Percentiles rank a stretch among this genome's conserved stretches.
These are phyloP conservation scores for Frankliniella intonsa DNA, from an alignment of 2,888 invertebrate genomes.

Conservation along the genomic window DNA sequence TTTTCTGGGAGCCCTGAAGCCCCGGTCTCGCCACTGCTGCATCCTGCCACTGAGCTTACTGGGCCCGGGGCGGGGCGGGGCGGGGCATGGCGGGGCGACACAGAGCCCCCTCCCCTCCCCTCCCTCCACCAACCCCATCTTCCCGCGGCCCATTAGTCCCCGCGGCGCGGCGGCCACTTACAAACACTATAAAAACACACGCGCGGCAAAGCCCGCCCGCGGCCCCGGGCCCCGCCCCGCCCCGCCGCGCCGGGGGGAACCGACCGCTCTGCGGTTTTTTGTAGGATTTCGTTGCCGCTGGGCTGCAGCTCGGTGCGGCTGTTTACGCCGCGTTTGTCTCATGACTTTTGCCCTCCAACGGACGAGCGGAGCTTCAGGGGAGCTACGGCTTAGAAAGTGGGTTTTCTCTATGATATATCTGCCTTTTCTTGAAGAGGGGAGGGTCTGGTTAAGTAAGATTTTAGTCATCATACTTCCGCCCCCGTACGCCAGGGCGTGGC, in stretches of 20 bases:
- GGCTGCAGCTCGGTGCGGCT: background rate
- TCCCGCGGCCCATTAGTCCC: too few species aligned
- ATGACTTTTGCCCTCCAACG: background rate
- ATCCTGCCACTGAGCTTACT: too few species aligned
- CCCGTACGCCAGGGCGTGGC: background rate
- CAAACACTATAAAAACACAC: too few species aligned
- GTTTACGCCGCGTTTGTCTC: background rate
- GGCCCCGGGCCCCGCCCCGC: background rate
- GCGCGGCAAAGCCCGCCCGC: background rate
- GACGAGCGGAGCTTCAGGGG: background rate
- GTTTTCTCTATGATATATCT: background rate
- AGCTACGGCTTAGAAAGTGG: background rate
- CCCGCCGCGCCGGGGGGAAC: background rate
- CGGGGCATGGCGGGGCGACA: background rate
- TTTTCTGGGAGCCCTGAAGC: background rate
- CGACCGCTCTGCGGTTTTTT: background rate
- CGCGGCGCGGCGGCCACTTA: too few species aligned
- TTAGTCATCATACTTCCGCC: background rate
- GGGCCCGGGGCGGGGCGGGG: conserved; percentile 12
- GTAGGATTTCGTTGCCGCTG: too few species aligned
- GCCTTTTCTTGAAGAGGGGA: background rate
- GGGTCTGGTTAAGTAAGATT: background rate
- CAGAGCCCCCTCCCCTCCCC: background rate
- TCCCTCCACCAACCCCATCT: background rate
- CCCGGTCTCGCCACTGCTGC: too few species aligned